Evolutionary conservation across 2,113 vertebrate species (phyloP).

Genomic region (Ivindomyrus marchei): DNA sequence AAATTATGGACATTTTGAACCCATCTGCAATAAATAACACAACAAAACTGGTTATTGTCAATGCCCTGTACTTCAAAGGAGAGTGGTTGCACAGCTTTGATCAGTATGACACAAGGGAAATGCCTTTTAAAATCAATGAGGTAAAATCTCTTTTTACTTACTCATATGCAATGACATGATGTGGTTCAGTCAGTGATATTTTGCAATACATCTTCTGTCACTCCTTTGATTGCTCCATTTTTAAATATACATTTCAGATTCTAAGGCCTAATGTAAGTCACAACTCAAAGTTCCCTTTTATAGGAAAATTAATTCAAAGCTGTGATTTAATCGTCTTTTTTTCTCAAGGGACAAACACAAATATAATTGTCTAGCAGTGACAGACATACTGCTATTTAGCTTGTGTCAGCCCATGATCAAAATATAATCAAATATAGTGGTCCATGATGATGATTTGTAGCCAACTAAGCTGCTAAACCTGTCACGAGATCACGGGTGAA

Average conservation of each 20-base stretch:
- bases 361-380: too few relatives aligned
- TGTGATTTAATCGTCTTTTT: too few relatives aligned
- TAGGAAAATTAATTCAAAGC: not conserved
- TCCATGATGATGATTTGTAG: too few relatives aligned
- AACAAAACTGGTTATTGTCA: constrained; percentile 75
- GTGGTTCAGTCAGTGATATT: not conserved
- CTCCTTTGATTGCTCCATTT: not conserved
- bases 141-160: constrained; percentile 39
- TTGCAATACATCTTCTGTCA: not conserved
- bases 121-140: constrained; percentile 69
- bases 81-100: constrained; percentile 71
- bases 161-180: not conserved
- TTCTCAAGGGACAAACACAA: too few relatives aligned
- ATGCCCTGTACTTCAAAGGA: constrained; percentile 90
- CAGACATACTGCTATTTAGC: not conserved
- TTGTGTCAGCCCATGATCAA: too few relatives aligned
- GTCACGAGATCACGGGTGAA: too few relatives aligned
- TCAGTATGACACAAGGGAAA: constrained; percentile 54
- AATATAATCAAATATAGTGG: too few relatives aligned
- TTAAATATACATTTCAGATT: not conserved
- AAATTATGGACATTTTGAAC: constrained; percentile 76
- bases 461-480: too few relatives aligned
- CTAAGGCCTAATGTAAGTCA: not conserved
- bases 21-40: constrained; percentile 50
- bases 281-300: not conserved